Evolutionary conservation across 2,113 vertebrate genomes (phyloP), one percentile per base, ranked within the genome.

Genomic region (Xiphorhynchus elegans): DNA sequence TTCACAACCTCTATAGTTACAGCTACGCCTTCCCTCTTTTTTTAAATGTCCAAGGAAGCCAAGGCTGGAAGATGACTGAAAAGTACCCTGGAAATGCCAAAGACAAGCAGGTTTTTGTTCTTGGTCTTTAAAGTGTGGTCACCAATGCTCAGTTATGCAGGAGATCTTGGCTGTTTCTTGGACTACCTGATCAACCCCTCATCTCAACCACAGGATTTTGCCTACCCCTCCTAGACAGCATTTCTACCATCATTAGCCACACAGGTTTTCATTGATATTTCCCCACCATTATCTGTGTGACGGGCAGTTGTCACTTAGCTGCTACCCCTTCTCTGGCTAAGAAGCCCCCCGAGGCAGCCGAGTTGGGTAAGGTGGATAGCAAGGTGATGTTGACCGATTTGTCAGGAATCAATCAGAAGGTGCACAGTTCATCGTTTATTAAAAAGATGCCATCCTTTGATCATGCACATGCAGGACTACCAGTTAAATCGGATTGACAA

Each of bases 61-160:
- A 75, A 76, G 17, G 25, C 28, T 77, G 26, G 23, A 82, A 76
- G n/a, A 69, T 26, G 3, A 69, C 33, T 35, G 52, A 74, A 73
- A 96, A 79, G 40, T 3, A 2, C 0, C 0, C 2, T 13, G 2
- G 50, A 77, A 17, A 50, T 59, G 28, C 26, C 2, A 3, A 86
- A 79, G 39, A 55, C 11, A 37, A 85, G 7, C 29, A 47, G 9
- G 7, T 35, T 81, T 81, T 86, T 59, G 21, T 67, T 74, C 46
- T 76, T 0, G 0, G 33, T 74, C 49, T 79, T 19, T 26, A 58
- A 17, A 63, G 17, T 0, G 1, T 52, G 52, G n/a, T 20, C 31
- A 29, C 24, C 16, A 64, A 1, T 0, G 2, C 18, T 59, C 7
- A 50, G 9, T n/a, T 64, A 49, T 17, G 7, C 55, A 77, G 49